A percentile compares a stretch with the other conserved stretches of the same genome.
These are phyloP conservation scores for Coecobrya sp. DNA, from an alignment of 2,888 invertebrate genomes.

Conservation along the genomic window DNA sequence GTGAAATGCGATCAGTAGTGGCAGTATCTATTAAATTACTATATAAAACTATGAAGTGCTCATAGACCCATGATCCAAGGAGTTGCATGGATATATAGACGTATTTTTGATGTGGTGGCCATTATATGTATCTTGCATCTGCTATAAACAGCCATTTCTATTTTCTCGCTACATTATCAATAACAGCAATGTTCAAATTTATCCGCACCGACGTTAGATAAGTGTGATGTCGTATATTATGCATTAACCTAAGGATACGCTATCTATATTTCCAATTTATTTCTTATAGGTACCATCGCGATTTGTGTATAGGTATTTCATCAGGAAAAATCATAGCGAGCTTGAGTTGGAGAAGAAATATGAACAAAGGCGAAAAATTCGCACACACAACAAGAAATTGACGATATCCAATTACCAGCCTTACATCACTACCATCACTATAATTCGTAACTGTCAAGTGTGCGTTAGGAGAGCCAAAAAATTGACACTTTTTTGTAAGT, in stretches of 20 bases:
- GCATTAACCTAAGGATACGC: too few relatives aligned
- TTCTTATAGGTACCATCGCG: background rate
- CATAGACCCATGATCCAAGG: background rate
- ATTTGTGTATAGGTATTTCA: background rate
- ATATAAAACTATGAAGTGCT: background rate
- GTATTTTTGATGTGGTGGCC: too few relatives aligned
- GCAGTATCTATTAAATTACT: conserved; percentile 31
- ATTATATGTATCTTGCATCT: too few relatives aligned
- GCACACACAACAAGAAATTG: background rate
- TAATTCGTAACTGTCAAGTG: conserved; percentile 32
- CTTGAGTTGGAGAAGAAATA: background rate
- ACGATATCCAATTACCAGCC: conserved; percentile 16
- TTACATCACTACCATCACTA: conserved; percentile 4
- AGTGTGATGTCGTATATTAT: too few relatives aligned
- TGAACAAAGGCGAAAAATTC: background rate
- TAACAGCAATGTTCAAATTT: too few relatives aligned
- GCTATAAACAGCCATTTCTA: too few relatives aligned
- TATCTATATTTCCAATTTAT: too few relatives aligned
- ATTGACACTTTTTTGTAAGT: conserved; percentile 25
- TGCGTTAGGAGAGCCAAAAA: background rate
- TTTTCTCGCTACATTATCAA: too few relatives aligned
- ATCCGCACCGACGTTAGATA: too few relatives aligned
- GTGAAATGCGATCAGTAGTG: conserved; percentile 72
- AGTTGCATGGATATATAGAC: background rate
- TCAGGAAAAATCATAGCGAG: background rate